A percentile compares a stretch with the other conserved stretches of the same genome.
These are phyloP conservation scores for Parambassis ranga DNA, from an alignment of 2,797 vertebrate species.

Conservation along the genomic window DNA sequence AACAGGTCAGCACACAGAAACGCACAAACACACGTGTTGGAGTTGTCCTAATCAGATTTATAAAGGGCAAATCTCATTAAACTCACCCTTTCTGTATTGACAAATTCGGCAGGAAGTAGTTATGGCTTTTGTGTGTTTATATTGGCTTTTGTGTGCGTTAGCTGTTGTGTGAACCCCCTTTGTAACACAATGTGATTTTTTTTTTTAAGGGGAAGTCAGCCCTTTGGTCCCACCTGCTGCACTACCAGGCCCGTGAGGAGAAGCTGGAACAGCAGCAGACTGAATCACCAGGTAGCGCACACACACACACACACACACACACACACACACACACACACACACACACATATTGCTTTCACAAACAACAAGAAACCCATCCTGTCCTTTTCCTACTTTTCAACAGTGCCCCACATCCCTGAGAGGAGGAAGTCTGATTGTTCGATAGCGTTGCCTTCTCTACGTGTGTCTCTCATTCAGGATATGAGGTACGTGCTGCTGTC, in stretches of 20 bases:
- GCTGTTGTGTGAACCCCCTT: no score
- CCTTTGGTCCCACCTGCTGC: slow-evolving; percentile 96
- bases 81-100: no score
- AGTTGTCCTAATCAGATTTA: no score
- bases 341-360: background rate
- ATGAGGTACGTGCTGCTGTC: slow-evolving; percentile 82
- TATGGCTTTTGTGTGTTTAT: no score
- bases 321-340: background rate
- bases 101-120: no score
- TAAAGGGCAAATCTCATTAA: no score
- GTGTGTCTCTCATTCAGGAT: slow-evolving; percentile 89
- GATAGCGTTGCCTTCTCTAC: slow-evolving; percentile 81
- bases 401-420: slow-evolving; percentile 84
- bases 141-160: no score
- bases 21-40: no score
- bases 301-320: background rate
- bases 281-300: no score
- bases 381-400: background rate
- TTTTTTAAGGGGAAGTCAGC: slow-evolving; percentile 92
- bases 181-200: no score
- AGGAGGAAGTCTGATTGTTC: slow-evolving; percentile 89
- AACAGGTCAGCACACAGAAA: no score
- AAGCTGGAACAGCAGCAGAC: no score
- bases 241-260: slow-evolving; percentile 95
- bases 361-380: background rate